Evolutionary conservation across 1,140 invertebrate genomes (phyloP).

Genomic region (Proctacanthus coquilletti): DNA sequence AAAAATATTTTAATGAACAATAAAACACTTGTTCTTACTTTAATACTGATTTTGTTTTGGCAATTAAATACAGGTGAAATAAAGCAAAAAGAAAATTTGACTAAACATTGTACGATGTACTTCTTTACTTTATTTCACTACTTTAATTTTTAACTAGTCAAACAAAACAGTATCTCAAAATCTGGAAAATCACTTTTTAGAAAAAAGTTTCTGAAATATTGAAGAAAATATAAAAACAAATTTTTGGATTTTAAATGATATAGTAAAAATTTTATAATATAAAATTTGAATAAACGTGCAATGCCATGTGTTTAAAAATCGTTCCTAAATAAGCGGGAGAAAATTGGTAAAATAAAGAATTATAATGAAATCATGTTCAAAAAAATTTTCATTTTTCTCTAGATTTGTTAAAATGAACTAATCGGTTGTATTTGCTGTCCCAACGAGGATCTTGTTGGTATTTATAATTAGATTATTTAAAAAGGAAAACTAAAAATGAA

Average conservation of each 20-base stretch:
- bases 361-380: background rate
- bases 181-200: background rate
- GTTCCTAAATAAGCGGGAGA: background rate
- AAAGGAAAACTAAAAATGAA: no score
- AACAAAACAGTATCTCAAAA: background rate
- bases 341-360: background rate
- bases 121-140: no score
- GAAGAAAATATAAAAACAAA: background rate
- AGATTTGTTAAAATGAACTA: background rate
- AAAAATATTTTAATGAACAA: background rate
- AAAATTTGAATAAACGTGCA: background rate
- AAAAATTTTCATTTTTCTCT: background rate
- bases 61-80: background rate
- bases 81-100: background rate
- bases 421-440: no score
- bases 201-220: background rate
- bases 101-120: background rate
- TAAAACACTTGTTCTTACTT: background rate
- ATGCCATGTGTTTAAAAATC: constrained; percentile 1
- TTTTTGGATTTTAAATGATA: background rate
- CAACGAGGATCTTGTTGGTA: no score
- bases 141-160: no score
- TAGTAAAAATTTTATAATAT: background rate
- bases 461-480: no score
- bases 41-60: background rate